These are phyloP conservation scores for Cepaea hortensis DNA, from an alignment of 2,888 invertebrate species.

Conservation along the genomic window DNA sequence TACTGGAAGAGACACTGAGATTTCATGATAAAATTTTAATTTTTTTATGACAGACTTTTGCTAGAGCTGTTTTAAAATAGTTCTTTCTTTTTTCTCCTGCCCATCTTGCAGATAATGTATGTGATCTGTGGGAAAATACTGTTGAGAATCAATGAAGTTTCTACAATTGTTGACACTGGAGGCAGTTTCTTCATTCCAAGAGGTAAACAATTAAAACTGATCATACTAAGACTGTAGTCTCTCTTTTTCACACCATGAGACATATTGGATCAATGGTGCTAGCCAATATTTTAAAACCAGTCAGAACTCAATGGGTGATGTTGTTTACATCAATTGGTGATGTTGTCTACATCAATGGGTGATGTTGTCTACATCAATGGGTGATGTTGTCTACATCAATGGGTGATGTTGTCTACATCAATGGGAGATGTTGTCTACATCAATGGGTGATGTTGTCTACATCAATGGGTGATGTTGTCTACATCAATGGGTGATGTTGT, in stretches of 20 bases:
- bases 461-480: too few relatives aligned
- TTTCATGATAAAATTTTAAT: neutral
- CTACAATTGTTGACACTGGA: constrained; percentile 62
- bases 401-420: too few relatives aligned
- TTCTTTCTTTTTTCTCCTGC: neutral
- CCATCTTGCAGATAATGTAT: constrained; percentile 61
- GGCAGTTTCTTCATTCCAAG: constrained; percentile 69
- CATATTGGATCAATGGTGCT: neutral
- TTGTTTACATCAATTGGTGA: too few relatives aligned
- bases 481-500: too few relatives aligned
- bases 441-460: too few relatives aligned
- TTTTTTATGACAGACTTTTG: neutral
- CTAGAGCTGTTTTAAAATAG: neutral
- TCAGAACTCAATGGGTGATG: neutral
- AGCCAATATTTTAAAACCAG: neutral
- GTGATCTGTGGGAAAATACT: constrained; percentile 67
- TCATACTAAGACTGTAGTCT: too few relatives aligned
- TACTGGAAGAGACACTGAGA: too few relatives aligned
- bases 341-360: too few relatives aligned
- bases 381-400: too few relatives aligned
- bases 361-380: too few relatives aligned
- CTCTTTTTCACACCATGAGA: neutral
- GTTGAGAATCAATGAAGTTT: constrained; percentile 68
- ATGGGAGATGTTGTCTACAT: too few relatives aligned
- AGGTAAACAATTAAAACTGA: constrained; percentile 56